Evolutionary conservation across 2,888 invertebrate species (phyloP), one percentile per base, ranked within the genome.

Genomic region (Hirtodrosophila confusa): DNA sequence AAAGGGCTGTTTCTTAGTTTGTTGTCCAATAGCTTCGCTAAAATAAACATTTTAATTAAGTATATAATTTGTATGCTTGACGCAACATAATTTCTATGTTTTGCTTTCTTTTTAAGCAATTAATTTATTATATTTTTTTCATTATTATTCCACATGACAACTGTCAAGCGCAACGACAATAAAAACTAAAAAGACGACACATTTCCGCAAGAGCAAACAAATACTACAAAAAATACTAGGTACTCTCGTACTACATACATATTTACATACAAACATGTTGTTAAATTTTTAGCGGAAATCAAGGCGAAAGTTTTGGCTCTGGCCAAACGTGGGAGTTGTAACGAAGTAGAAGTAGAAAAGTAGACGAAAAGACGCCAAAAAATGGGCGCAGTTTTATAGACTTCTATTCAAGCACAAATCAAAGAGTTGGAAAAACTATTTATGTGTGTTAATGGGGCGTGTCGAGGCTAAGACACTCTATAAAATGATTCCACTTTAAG

Each of bases 91-190:
- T 62, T 56, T 56, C 51, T 41, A 44, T 50, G 7, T 27, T 51
- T 35, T 65, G 56, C 73, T 77, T 76, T 69, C 69, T 69, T 73
- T 66, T 58, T 55, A 35, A 40, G 45, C 47, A 64, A 62, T 75
- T 60, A 65, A 56, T 51, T 64, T 49, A 47, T 57, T 45, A 51
- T 51, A 27, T 49, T 54, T 43, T 51, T 50, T 67, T 57, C 56
- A 75, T 71, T 71, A 75, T 67, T 76, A 76, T 76, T 73, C 69
- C 63, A 61, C 61, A 64, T 70, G 77, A 62, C 72, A 68, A 68
- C 44, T 62, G 50, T 43, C 53, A 57, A 70, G 43, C 57, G 49
- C 50, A 50, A 36, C 65, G 48, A 55, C 63, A 57, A 48, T n/a
- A 40, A 60, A 49, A 64, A 57, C 10, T 37, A 48, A 33, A 35